Evolutionary conservation across 2,888 invertebrate genomes (phyloP), one percentile per base, ranked within the genome.

Genomic region (Scaptomyza parva): DNA sequence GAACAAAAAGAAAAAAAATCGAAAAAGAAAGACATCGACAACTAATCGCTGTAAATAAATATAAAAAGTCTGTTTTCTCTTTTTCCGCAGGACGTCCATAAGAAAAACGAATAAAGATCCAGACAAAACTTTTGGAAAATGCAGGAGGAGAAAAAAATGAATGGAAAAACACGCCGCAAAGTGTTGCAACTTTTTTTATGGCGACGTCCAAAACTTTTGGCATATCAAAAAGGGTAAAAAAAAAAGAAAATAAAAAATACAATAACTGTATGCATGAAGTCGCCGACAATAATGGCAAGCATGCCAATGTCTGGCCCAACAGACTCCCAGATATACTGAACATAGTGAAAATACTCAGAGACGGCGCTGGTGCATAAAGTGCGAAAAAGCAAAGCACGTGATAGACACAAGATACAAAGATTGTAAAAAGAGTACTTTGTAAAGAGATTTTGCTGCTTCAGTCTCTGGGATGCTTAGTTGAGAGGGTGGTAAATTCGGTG

Each of bases 251-350:
- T 51, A 41, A 18, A 47, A 20, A 41, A 28, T 11, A 24, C 14
- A 59, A 59, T 50, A 54, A 65, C 45, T 55, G 63, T 71, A 69
- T 82, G 68, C 66, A 86, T 74, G 78, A 70, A 53, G 70, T 65
- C 78, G 73, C 48, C 78, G 67, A 66, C 76, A 78, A 87, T 87
- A 84, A 83, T 84, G 86, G 83, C 62, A 60, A 70, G 72, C 67
- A 71, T 59, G 43, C 50, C 71, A 45, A 43, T 17, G 44, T 52
- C 63, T 39, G 59, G 54, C 14, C 64, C 40, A 40, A 51, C 54
- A 40, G 44, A 41, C 59, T 57, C 39, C 18, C 54, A 51, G 43
- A 62, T 52, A 53, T 44, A 12, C 43, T 58, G 39, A 12, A n/a
- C n/a, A 52, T 30, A 53, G 51, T 44, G 24, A 43, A 60, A 55